A percentile compares a stretch with the other conserved stretches of the same genome.
Evolutionary conservation across 1,140 invertebrate species (phyloP).

Genomic region (Bombus confusus): DNA sequence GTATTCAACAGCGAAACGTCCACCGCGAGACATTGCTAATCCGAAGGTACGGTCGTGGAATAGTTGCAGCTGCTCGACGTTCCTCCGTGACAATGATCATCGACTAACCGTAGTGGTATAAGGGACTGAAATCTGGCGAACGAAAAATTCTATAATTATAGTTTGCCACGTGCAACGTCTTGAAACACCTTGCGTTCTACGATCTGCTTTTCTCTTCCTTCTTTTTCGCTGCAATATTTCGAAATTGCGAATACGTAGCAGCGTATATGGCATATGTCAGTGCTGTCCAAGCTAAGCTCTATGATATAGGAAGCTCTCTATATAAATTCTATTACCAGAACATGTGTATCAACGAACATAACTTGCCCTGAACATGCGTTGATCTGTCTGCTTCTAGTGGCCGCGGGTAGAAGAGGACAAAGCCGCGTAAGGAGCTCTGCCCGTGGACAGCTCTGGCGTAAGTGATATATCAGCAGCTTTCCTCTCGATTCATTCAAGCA

Average conservation of each 20-base stretch:
- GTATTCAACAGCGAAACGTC: conserved; percentile 15
- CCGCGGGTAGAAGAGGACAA: conserved; percentile 29
- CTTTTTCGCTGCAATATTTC: no score
- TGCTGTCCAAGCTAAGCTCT: neutral
- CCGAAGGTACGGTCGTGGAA: conserved; percentile 35
- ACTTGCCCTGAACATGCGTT: conserved; percentile 6
- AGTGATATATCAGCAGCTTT: neutral
- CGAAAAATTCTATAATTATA: conserved; percentile 30
- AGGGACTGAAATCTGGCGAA: neutral
- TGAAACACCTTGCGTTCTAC: no score
- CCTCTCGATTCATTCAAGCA: neutral
- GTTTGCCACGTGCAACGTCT: no score
- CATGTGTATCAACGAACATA: no score
- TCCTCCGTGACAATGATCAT: conserved; percentile 52
- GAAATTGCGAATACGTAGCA: no score
- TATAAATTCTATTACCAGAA: neutral
- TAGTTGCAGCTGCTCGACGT: conserved; percentile 49
- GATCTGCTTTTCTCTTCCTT: no score
- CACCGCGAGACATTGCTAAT: conserved; percentile 45
- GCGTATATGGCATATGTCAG: neutral
- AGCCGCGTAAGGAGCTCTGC: conserved; percentile 23
- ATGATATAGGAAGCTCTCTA: neutral
- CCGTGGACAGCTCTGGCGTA: conserved; percentile 25
- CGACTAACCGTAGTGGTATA: neutral
- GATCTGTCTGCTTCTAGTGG: conserved; percentile 24